These are phyloP conservation scores for Brachionus rotundiformis DNA, from an alignment of 1,140 invertebrate species.

Conservation along the genomic window DNA sequence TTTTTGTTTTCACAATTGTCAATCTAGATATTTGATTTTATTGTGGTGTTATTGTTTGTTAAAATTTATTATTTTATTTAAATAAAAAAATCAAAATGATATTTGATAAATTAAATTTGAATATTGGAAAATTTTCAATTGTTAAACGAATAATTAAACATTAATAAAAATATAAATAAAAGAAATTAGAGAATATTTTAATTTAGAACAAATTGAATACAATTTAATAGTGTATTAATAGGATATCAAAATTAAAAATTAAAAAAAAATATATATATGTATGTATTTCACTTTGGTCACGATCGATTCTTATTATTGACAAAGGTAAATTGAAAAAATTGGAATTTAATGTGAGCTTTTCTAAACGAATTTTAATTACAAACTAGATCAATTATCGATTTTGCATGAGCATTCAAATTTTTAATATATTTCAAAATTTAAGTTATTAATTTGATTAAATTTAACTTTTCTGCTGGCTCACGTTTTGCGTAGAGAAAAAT, in stretches of 20 bases:
- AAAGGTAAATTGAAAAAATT: constrained; percentile 5
- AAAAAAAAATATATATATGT: too few relatives aligned
- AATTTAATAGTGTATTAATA: not conserved
- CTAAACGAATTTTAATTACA: not conserved
- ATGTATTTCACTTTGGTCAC: not conserved
- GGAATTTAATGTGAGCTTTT: not conserved
- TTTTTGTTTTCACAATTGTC: not conserved
- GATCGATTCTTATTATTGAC: not conserved
- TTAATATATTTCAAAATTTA: constrained; percentile 15
- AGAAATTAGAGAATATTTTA: not conserved
- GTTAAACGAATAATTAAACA: too few relatives aligned
- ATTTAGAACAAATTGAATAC: not conserved
- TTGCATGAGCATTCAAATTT: constrained; percentile 16
- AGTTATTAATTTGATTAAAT: constrained; percentile 1
- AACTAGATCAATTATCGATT: constrained; percentile 42
- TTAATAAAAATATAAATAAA: not conserved
- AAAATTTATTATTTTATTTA: not conserved
- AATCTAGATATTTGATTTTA: not conserved
- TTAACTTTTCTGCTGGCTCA: not conserved
- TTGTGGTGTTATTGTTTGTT: too few relatives aligned
- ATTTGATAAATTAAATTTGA: constrained; percentile 1
- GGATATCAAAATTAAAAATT: not conserved
- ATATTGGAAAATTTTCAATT: not conserved
- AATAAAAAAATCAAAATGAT: not conserved
- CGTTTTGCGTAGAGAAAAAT: not conserved